These are phyloP conservation scores for Gymnorhina tibicen DNA, from an alignment of 2,113 vertebrate genomes.

Conservation along the genomic window DNA sequence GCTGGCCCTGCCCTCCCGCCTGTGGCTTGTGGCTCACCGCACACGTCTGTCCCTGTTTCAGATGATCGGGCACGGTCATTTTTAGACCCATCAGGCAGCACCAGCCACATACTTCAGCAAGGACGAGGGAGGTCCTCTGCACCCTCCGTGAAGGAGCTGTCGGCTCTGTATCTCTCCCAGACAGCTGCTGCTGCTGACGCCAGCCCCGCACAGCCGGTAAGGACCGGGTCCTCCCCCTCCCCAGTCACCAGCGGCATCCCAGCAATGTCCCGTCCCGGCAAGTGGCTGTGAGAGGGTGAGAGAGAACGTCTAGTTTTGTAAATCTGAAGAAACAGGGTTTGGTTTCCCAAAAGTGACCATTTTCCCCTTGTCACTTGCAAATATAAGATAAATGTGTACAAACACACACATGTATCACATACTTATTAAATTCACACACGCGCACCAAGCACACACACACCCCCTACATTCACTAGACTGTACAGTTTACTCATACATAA, in stretches of 20 bases:
- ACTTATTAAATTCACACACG: background rate
- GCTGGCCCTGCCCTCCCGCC: rapidly evolving
- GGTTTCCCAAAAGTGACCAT: background rate
- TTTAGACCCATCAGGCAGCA: conserved; percentile 42
- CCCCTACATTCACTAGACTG: rapidly evolving
- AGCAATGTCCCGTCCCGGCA: background rate
- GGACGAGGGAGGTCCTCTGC: conserved; percentile 43
- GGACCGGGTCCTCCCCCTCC: conserved; percentile 29
- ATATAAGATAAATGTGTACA: too few species aligned
- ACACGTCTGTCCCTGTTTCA: conserved; percentile 48
- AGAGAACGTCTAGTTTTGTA: background rate
- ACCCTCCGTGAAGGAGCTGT: conserved; percentile 78
- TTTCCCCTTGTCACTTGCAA: background rate
- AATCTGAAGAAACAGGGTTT: background rate
- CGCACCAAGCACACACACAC: too few species aligned
- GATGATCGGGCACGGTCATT: conserved; percentile 63
- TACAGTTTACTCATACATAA: background rate
- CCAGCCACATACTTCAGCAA: background rate
- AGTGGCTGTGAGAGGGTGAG: background rate
- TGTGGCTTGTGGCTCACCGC: background rate
- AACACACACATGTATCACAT: rapidly evolving
- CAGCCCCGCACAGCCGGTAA: conserved; percentile 67
- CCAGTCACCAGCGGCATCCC: background rate
- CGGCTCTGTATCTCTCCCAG: conserved; percentile 74
- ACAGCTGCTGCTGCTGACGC: conserved; percentile 67